Conservation (phyloP, 2,113 vertebrate genomes). For the Leptodactylus fuscus region DNA sequence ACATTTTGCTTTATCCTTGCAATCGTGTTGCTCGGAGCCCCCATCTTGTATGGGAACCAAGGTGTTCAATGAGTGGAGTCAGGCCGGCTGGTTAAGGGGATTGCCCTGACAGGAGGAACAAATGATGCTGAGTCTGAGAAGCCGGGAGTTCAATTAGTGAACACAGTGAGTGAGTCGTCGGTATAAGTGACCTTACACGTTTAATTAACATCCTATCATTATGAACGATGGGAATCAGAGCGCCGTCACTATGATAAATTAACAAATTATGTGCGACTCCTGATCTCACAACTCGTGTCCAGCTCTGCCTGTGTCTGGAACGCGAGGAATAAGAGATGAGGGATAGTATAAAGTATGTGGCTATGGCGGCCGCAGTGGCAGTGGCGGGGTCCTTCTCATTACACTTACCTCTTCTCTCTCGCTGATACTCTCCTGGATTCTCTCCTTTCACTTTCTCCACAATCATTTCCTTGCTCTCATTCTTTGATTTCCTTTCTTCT, state of each 20-base stretch:
- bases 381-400: too few species aligned
- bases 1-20: background rate
- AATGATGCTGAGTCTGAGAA: conserved; percentile 82
- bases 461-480: too few species aligned
- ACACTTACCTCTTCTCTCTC: too few species aligned
- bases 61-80: too few species aligned
- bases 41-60: too few species aligned
- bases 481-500: too few species aligned
- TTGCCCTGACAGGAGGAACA: conserved; percentile 73
- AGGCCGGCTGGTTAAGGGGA: background rate
- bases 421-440: too few species aligned
- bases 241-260: conserved; percentile 65
- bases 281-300: conserved; percentile 22
- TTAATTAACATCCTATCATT: conserved; percentile 65
- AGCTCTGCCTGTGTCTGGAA: too few species aligned
- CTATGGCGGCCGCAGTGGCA: too few species aligned
- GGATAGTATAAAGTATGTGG: too few species aligned
- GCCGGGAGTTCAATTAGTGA: conserved; percentile 61
- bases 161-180: conserved; percentile 58
- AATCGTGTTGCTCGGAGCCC: background rate
- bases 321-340: background rate
- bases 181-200: conserved; percentile 64
- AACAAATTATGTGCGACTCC: conserved; percentile 59
- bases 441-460: too few species aligned
- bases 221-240: conserved; percentile 64